These are phyloP conservation scores for Pristionchus mayeri DNA, from an alignment of 2,888 invertebrate species.

Conservation along the genomic window DNA sequence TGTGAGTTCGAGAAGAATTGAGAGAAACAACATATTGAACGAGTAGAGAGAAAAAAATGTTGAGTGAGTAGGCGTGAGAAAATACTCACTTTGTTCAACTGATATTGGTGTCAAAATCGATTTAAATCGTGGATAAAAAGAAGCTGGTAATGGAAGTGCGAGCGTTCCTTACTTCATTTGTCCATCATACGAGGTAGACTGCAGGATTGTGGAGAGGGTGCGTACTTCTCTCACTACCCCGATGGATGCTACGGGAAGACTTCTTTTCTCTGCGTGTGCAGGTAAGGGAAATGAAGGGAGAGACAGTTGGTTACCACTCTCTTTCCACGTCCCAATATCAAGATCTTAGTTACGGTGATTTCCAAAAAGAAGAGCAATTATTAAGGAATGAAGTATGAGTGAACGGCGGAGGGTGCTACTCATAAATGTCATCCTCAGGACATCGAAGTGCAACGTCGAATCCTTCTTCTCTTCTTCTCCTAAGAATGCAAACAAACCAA, in stretches of 20 bases:
- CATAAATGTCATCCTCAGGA: background rate
- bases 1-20: background rate
- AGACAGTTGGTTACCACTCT: no score
- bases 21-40: background rate
- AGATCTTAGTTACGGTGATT: no score
- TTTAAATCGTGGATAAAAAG: no score
- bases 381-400: no score
- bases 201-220: slow-evolving; percentile 37
- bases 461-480: background rate
- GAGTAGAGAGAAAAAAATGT: no score
- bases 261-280: background rate
- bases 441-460: background rate
- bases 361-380: no score
- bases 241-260: slow-evolving; percentile 30
- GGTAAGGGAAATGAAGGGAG: background rate
- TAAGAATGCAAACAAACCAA: background rate
- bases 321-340: no score
- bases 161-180: no score
- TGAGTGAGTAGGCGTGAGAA: background rate
- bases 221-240: slow-evolving; percentile 17
- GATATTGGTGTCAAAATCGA: no score
- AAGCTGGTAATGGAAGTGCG: no score
- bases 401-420: no score
- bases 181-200: background rate
- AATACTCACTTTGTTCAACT: no score